Conservation (phyloP, 2,113 vertebrate species). For the Holacanthus passer region DNA sequence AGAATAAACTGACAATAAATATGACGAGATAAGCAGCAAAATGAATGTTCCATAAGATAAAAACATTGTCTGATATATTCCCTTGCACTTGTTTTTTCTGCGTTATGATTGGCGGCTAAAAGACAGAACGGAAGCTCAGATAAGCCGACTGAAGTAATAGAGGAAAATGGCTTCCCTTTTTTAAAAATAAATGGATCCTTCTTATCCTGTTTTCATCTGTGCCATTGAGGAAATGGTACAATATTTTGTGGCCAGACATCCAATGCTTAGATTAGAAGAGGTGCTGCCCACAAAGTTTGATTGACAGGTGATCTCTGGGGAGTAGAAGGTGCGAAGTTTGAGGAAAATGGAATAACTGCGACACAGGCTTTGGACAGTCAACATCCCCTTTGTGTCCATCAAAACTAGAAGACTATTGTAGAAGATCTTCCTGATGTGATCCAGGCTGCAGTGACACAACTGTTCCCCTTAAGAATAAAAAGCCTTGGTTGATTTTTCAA, state of each 20-base stretch:
- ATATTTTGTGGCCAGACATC: neutral
- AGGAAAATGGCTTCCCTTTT: too few relatives aligned
- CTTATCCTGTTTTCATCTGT: too few relatives aligned
- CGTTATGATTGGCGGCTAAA: neutral
- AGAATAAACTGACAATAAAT: too few relatives aligned
- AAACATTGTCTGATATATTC: neutral
- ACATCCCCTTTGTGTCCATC: too few relatives aligned
- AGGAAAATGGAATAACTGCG: neutral
- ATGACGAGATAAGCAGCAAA: neutral
- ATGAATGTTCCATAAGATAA: neutral
- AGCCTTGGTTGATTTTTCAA: neutral
- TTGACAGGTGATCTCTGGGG: neutral
- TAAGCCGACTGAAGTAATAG: constrained; percentile 1
- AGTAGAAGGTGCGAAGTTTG: neutral
- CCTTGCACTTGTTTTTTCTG: neutral
- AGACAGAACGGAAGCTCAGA: neutral
- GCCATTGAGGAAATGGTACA: neutral
- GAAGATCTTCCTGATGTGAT: neutral
- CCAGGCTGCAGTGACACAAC: neutral
- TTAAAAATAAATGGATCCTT: neutral
- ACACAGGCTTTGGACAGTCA: neutral
- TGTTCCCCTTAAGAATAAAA: neutral
- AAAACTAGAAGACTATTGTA: too few relatives aligned
- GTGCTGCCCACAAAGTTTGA: neutral
- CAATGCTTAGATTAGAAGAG: neutral